Evolutionary conservation across 2,797 vertebrate genomes (phyloP).

Genomic region (Argentina silus): DNA sequence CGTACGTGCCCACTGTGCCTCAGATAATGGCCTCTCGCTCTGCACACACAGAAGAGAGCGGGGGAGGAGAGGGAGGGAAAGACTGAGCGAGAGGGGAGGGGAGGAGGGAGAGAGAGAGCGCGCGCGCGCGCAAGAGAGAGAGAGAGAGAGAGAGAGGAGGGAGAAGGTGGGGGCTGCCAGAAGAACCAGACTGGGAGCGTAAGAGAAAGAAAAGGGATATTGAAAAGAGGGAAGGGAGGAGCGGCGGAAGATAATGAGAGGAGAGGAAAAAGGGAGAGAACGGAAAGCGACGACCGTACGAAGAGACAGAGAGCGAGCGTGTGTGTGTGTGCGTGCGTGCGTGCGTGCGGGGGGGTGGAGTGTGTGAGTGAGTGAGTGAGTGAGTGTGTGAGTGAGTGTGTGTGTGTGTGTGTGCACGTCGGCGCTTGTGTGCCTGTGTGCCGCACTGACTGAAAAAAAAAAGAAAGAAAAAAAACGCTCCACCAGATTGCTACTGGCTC

Average conservation of each 20-base stretch:
- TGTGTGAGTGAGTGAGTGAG: conserved; percentile 38
- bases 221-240: conserved; percentile 82
- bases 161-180: conserved; percentile 71
- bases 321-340: conserved; percentile 41
- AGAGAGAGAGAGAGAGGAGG: conserved; percentile 48
- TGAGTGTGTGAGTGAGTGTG: conserved; percentile 44
- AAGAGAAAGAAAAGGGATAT: conserved; percentile 81
- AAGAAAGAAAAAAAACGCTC: conserved; percentile 49
- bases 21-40: conserved; percentile 87
- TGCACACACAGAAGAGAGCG: conserved; percentile 76
- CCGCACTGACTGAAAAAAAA: conserved; percentile 62
- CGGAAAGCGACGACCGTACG: conserved; percentile 71
- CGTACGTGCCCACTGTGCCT: conserved; percentile 84
- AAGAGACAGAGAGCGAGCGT: conserved; percentile 67
- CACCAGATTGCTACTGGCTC: conserved; percentile 52
- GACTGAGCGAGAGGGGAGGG: conserved; percentile 65
- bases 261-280: conserved; percentile 73
- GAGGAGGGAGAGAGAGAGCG: conserved; percentile 54
- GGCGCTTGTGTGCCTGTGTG: conserved; percentile 47
- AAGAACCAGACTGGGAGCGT: conserved; percentile 78
- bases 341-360: conserved; percentile 20
- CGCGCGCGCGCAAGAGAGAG: conserved; percentile 35
- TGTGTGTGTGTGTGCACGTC: conserved; percentile 36
- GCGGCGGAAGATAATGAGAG: conserved; percentile 82
- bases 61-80: conserved; percentile 70